Conservation (phyloP, 2,888 invertebrate genomes). For the Parnassius apollo region DNA sequence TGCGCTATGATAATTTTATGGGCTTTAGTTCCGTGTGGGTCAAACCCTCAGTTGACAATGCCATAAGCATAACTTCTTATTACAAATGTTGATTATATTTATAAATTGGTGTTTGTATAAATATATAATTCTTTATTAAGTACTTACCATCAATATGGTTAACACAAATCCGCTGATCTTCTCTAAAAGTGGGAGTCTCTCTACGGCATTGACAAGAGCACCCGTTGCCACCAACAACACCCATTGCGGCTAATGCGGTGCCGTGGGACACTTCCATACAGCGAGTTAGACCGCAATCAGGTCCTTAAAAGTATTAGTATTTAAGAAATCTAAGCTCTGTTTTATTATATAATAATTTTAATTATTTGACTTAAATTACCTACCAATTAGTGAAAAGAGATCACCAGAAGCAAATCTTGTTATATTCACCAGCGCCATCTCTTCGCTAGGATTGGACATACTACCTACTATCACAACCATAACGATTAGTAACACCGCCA, state of each 20-base stretch:
- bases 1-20: slow-evolving; percentile 4
- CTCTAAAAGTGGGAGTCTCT: slow-evolving; percentile 85
- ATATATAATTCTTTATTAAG: background rate
- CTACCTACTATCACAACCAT: slow-evolving; percentile 37
- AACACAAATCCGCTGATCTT: slow-evolving; percentile 86
- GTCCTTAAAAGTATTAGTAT: slow-evolving; percentile 48
- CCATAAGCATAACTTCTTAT: background rate
- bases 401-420: slow-evolving; percentile 83
- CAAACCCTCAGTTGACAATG: background rate
- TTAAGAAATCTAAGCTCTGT: background rate
- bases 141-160: slow-evolving; percentile 86
- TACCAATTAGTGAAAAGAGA: slow-evolving; percentile 79
- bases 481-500: slow-evolving; percentile 55
- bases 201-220: slow-evolving; percentile 83
- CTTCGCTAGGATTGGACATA: slow-evolving; percentile 47
- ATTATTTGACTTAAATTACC: slow-evolving; percentile 1
- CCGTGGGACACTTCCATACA: slow-evolving; percentile 86
- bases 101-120: too few species aligned
- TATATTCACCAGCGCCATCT: slow-evolving; percentile 73
- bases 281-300: slow-evolving; percentile 81
- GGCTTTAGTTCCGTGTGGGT: slow-evolving; percentile 3
- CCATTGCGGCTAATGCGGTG: slow-evolving; percentile 75
- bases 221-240: slow-evolving; percentile 76
- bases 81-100: too few species aligned
- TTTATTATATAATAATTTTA: background rate